Conservation (phyloP, 2,888 invertebrate species). For the Drosophila nr. perissopoda region DNA sequence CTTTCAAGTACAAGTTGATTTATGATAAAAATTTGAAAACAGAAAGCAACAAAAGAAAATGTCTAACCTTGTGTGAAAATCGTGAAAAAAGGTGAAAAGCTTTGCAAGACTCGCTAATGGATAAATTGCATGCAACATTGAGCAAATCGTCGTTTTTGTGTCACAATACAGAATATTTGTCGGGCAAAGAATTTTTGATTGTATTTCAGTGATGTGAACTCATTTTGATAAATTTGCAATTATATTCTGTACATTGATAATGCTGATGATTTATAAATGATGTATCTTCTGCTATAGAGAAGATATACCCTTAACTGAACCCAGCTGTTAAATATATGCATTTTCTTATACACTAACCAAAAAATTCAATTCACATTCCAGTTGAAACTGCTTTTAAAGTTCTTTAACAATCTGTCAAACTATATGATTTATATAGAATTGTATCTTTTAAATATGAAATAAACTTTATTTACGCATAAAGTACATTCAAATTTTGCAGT, state of each 20-base stretch:
- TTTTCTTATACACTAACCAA: background rate
- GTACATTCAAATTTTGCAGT: background rate
- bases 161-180: constrained; percentile 1
- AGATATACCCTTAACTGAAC: background rate
- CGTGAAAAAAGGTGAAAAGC: constrained; percentile 19
- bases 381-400: background rate
- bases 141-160: constrained; percentile 27
- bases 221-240: background rate
- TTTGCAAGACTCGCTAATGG: constrained; percentile 26
- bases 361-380: background rate
- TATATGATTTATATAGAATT: too few relatives aligned
- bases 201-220: background rate
- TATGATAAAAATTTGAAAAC: constrained; percentile 45
- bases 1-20: constrained; percentile 68
- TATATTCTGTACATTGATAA: background rate
- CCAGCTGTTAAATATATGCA: background rate
- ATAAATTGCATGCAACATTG: constrained; percentile 20
- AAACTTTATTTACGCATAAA: background rate
- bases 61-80: constrained; percentile 39
- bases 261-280: background rate
- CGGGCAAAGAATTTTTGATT: background rate
- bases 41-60: constrained; percentile 4
- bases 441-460: background rate
- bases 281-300: background rate
- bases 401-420: background rate